Evolutionary conservation across 1,140 invertebrate genomes (phyloP).

Genomic region (Bilobella aurantiaca): DNA sequence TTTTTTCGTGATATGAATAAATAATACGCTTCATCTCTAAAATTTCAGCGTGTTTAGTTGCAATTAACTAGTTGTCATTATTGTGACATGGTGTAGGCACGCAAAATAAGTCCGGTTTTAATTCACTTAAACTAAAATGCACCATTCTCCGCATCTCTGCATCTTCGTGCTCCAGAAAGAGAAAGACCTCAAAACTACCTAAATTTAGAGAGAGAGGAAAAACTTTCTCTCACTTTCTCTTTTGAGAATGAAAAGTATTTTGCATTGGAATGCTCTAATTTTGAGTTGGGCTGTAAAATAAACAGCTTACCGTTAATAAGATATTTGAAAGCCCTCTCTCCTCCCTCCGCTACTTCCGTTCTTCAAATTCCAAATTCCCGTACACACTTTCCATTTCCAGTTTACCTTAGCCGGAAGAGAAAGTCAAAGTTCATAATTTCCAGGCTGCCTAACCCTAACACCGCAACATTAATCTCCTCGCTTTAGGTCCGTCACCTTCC

Average conservation of each 20-base stretch:
- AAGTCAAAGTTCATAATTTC: too few species aligned
- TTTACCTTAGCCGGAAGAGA: too few species aligned
- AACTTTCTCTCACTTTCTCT: too few species aligned
- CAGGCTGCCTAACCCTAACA: not conserved
- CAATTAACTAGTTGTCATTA: too few species aligned
- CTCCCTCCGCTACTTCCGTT: conserved; percentile 5
- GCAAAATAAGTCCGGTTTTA: too few species aligned
- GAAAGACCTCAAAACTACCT: conserved; percentile 8
- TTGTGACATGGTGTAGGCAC: too few species aligned
- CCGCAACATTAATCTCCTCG: conserved; percentile 25
- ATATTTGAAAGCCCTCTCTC: conserved; percentile 15
- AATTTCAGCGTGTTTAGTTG: too few species aligned
- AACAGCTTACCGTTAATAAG: conserved; percentile 26
- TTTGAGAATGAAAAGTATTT: conserved; percentile 26
- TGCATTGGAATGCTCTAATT: conserved; percentile 30
- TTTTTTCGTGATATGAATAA: too few species aligned
- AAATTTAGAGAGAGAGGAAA: not conserved
- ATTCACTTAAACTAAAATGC: too few species aligned
- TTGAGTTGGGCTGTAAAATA: conserved; percentile 20
- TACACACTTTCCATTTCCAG: not conserved
- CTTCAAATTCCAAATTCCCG: not conserved
- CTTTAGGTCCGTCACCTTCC: conserved; percentile 25
- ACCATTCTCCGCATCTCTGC: too few species aligned
- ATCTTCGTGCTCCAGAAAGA: too few species aligned
- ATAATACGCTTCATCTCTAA: too few species aligned